Base-by-base conservation (phyloP, 2,888 invertebrate genomes). In the Idaea straminata region DNA sequence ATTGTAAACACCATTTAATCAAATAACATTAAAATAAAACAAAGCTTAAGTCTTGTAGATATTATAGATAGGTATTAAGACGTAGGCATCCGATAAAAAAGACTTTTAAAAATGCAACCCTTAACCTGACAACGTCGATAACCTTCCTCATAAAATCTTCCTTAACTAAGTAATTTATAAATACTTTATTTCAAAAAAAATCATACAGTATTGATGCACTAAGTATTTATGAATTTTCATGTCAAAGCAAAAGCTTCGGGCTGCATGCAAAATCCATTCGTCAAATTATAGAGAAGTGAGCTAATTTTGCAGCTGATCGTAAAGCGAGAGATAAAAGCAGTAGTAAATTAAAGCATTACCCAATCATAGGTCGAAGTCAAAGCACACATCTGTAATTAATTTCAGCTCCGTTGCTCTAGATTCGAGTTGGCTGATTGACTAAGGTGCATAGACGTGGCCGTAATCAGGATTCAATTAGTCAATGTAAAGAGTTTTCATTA, bases 301-400 rank as follows among this genome's bases (percentile, higher is more conserved):
- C 10, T 59, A 59, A 66, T 63, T 61, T 58, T 47, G 35, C 62
- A 61, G 62, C 57, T 38, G 60, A 47, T 35, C 35, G 62, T 35
- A 61, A 61, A 35, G 57, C 59, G 62, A 57, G 36, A 5, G 47
- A 62, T 63, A 62, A 64, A 65, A 59, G 61, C 61, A 35, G 38
- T 35, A 61, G 66, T 64, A 65, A 67, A 69, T 66, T 62, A 64
- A 68, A 65, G 64, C 65, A 62, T 65, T 63, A 60, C 61, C 64
- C 62, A 71, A 69, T 70, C 67, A 68, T 66, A 69, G 69, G 47
- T 64, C 61, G 59, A 61, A 69, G 69, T 71, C 71, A 69, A 74
- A 67, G 67, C 69, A 70, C 73, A 70, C 63, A 72, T 71, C 61
- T 74, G 69, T 74, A 74, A 76, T 81, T 77, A 69, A 75, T 76